Evolutionary conservation across 2,888 invertebrate genomes (phyloP).

Genomic region (Caenorhabditis zanzibari): DNA sequence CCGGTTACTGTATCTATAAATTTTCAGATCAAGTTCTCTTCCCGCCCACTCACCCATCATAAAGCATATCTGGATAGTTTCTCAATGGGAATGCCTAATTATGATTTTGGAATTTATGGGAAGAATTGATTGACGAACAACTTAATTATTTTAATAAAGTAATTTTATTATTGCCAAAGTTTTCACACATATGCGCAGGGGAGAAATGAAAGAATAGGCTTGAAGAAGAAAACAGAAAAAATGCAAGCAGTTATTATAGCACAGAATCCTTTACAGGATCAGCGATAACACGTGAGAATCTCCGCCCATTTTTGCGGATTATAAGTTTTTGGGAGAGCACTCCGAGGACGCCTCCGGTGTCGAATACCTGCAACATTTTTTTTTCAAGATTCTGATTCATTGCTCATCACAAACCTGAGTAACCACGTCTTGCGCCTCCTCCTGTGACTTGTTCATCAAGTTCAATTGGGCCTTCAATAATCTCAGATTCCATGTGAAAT

Average conservation of each 20-base stretch:
- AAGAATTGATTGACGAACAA: background rate
- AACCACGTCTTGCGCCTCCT: constrained; percentile 85
- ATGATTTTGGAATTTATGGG: constrained; percentile 74
- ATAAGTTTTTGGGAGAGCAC: constrained; percentile 71
- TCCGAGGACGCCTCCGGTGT: constrained; percentile 74
- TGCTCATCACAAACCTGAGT: constrained; percentile 84
- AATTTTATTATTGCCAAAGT: background rate
- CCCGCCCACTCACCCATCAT: constrained; percentile 74
- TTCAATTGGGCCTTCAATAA: constrained; percentile 86
- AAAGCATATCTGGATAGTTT: constrained; percentile 77
- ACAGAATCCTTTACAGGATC: constrained; percentile 73
- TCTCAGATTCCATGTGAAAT: constrained; percentile 72
- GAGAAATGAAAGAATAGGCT: background rate
- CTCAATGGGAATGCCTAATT: constrained; percentile 74
- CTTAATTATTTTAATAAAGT: constrained; percentile 4
- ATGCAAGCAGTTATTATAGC: constrained; percentile 46
- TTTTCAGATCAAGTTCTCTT: constrained; percentile 30
- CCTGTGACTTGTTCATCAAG: constrained; percentile 85
- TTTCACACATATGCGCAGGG: background rate
- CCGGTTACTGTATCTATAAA: background rate
- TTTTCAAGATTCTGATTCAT: no score
- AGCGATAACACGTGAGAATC: constrained; percentile 72
- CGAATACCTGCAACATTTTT: constrained; percentile 70
- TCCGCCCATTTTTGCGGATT: constrained; percentile 61
- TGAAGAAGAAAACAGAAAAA: background rate